These are phyloP conservation scores for Hartigia nigra DNA, from an alignment of 2,888 invertebrate genomes.

Conservation along the genomic window DNA sequence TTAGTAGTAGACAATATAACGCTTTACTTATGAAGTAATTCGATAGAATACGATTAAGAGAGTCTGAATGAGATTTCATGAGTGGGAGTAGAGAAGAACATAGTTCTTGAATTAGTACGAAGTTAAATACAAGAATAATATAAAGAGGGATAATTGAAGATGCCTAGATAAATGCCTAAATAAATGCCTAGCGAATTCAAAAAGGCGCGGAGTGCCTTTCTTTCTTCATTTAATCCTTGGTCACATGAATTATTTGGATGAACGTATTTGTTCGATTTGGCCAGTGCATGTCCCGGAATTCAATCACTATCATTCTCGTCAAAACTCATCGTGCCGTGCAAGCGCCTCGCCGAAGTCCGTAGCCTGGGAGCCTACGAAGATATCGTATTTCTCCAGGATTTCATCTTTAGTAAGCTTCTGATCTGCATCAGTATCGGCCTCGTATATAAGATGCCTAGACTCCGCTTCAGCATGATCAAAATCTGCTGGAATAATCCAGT, in stretches of 20 bases:
- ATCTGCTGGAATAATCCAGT: slow-evolving; percentile 95
- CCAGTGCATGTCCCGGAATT: slow-evolving; percentile 15
- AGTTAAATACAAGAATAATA: not conserved
- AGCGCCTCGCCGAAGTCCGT: slow-evolving; percentile 99
- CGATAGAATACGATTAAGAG: not conserved
- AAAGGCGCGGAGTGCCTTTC: not conserved
- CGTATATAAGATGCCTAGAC: slow-evolving; percentile 93
- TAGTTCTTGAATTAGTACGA: not conserved
- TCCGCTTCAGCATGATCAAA: slow-evolving; percentile 98
- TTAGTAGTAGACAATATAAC: slow-evolving; percentile 10
- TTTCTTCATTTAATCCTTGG: slow-evolving; percentile 13
- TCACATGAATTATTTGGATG: slow-evolving; percentile 28
- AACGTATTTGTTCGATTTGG: slow-evolving; percentile 13
- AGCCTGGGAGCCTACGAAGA: slow-evolving; percentile 98
- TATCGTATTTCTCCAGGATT: slow-evolving; percentile 93
- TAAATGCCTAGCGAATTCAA: not conserved
- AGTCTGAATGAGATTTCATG: not conserved
- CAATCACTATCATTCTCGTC: slow-evolving; percentile 46
- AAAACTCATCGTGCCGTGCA: slow-evolving; percentile 95
- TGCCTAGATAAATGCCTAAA: not conserved
- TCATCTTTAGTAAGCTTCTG: slow-evolving; percentile 90
- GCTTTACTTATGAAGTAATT: slow-evolving; percentile 7
- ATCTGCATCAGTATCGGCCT: slow-evolving; percentile 93
- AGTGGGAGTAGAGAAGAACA: not conserved
- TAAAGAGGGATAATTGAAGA: not conserved